These are phyloP conservation scores for Eulemur albifrons DNA, from an alignment of 2,797 vertebrate species.

Conservation along the genomic window DNA sequence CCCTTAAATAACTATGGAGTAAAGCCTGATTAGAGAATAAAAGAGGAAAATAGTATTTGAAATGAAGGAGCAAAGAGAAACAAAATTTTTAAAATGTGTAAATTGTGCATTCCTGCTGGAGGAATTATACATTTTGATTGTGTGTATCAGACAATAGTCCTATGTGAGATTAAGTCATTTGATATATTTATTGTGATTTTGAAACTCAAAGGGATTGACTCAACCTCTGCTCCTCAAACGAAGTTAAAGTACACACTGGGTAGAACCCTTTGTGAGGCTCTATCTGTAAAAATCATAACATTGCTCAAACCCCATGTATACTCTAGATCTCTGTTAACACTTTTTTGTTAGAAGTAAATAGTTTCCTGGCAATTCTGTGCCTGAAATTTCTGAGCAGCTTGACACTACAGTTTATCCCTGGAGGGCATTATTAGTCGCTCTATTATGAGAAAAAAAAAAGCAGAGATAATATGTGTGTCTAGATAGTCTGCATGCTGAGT, in stretches of 20 bases:
- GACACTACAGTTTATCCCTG: constrained; percentile 17
- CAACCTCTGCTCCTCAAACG: background rate
- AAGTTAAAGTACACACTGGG: background rate
- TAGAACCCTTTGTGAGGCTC: background rate
- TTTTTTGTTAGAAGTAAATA: constrained; percentile 53
- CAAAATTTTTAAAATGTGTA: background rate
- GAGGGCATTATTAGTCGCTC: constrained; percentile 49
- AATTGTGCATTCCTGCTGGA: background rate
- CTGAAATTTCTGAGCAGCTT: constrained; percentile 58
- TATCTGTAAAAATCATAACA: constrained; percentile 33
- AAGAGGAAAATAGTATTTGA: background rate
- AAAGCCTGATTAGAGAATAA: background rate
- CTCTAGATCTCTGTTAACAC: background rate
- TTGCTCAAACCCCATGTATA: background rate
- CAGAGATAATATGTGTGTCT: constrained; percentile 48
- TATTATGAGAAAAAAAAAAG: background rate
- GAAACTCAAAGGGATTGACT: background rate
- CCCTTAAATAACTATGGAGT: background rate
- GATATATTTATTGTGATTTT: background rate
- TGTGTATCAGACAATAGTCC: background rate
- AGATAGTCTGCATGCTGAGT: background rate
- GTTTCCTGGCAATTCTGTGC: constrained; percentile 22
- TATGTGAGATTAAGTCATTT: background rate
- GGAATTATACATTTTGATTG: background rate
- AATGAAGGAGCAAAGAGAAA: background rate